phyloP scores from a whole-genome alignment of 2,888 invertebrate genomes.

The Heteromyza rotundicornis region DNA sequence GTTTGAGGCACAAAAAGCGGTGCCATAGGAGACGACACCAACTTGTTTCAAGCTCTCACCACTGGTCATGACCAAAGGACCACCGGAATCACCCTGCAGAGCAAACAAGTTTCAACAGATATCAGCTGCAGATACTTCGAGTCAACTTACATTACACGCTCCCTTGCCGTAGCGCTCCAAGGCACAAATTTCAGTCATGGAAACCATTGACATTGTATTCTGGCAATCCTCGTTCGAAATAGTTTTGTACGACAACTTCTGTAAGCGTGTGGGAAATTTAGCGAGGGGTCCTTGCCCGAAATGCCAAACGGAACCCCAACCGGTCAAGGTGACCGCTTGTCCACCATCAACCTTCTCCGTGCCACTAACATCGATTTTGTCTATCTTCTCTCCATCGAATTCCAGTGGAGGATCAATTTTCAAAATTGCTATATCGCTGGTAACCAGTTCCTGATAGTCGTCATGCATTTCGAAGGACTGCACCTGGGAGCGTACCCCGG shows the following conservation, averaged over 20 bases:
- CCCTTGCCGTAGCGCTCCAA: conserved; percentile 56
- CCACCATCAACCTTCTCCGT: conserved; percentile 46
- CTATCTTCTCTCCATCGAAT: conserved; percentile 52
- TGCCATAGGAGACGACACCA: conserved; percentile 62
- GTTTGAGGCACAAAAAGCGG: conserved; percentile 56
- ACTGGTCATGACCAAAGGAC: conserved; percentile 56
- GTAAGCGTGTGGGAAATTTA: conserved; percentile 51
- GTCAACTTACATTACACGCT: conserved; percentile 58
- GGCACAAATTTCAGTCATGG: conserved; percentile 60
- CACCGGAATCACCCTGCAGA: conserved; percentile 61
- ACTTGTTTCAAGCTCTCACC: conserved; percentile 52
- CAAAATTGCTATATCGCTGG: conserved; percentile 58
- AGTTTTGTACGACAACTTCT: conserved; percentile 52
- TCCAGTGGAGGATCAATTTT: conserved; percentile 51
- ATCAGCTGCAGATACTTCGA: neutral
- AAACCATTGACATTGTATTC: conserved; percentile 48
- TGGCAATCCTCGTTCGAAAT: conserved; percentile 53
- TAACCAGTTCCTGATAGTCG: conserved; percentile 52
- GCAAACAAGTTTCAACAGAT: neutral
- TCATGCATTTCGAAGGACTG: conserved; percentile 53
- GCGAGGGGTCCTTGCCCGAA: conserved; percentile 54
- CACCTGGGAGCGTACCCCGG: conserved; percentile 48
- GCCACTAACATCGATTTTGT: conserved; percentile 59
- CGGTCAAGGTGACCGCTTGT: conserved; percentile 49
- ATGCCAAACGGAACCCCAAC: conserved; percentile 59